Percentiles rank a stretch among this genome's conserved stretches.
Conservation (phyloP, 2,888 invertebrate genomes). For the Conchocele bisecta region DNA sequence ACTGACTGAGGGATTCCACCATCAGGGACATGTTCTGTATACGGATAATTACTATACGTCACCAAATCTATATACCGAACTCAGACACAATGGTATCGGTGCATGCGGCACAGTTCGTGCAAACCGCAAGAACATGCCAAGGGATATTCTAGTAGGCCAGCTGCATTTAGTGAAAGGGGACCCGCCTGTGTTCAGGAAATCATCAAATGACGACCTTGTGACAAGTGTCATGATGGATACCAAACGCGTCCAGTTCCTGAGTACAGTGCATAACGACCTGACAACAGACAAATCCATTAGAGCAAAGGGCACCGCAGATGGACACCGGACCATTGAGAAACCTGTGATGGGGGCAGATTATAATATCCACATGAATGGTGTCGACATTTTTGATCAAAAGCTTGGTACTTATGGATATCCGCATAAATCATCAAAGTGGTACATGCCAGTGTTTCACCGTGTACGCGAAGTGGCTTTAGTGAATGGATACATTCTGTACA, state of each 20-base stretch:
- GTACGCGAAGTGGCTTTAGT: neutral
- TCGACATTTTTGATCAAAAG: too few relatives aligned
- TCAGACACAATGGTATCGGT: conserved; percentile 15
- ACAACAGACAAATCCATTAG: neutral
- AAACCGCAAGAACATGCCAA: conserved; percentile 22
- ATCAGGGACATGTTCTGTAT: conserved; percentile 5
- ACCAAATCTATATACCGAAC: conserved; percentile 10
- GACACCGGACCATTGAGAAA: neutral
- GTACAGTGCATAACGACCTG: neutral
- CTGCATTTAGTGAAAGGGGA: neutral
- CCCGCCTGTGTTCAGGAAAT: neutral
- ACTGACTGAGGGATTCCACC: conserved; percentile 9
- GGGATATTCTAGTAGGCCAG: neutral
- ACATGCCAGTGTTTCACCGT: too few relatives aligned
- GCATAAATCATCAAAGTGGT: too few relatives aligned
- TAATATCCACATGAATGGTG: too few relatives aligned
- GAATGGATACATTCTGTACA: conserved; percentile 1
- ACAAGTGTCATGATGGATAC: neutral
- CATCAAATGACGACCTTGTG: neutral
- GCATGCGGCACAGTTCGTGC: conserved; percentile 28
- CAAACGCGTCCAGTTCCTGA: neutral
- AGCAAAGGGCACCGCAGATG: neutral
- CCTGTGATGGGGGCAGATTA: neutral
- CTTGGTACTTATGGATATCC: too few relatives aligned
- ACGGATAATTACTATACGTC: conserved; percentile 21